Conservation (phyloP, 1,140 invertebrate genomes). For the Chymomyza costata region DNA sequence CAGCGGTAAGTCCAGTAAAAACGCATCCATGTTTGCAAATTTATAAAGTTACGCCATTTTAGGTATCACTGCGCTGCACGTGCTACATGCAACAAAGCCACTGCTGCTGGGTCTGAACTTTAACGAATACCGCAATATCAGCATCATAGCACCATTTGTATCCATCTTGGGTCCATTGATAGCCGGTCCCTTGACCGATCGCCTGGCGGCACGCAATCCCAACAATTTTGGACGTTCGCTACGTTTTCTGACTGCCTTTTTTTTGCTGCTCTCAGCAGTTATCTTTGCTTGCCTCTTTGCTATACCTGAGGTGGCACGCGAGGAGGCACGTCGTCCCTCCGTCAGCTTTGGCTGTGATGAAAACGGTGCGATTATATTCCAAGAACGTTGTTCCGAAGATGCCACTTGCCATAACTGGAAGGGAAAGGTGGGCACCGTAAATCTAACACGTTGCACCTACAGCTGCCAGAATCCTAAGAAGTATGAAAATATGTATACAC, state of each 20-base stretch:
- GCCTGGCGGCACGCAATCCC: slow-evolving; percentile 75
- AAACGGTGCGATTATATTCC: slow-evolving; percentile 80
- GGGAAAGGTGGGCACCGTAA: slow-evolving; percentile 77
- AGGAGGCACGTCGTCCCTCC: slow-evolving; percentile 77
- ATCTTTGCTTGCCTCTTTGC: slow-evolving; percentile 81
- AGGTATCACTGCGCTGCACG: slow-evolving; percentile 86
- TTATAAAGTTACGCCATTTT: not conserved
- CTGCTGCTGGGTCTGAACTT: slow-evolving; percentile 81
- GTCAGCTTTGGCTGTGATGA: slow-evolving; percentile 83
- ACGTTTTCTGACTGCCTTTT: slow-evolving; percentile 82
- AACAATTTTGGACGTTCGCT: slow-evolving; percentile 73
- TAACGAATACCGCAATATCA: slow-evolving; percentile 83
- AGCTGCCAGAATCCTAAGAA: slow-evolving; percentile 76
- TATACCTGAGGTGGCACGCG: slow-evolving; percentile 79
- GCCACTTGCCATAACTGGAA: slow-evolving; percentile 81
- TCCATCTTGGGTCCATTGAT: slow-evolving; percentile 83
- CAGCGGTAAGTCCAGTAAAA: slow-evolving; percentile 47
- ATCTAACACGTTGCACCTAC: slow-evolving; percentile 78
- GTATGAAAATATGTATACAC: slow-evolving; percentile 62
- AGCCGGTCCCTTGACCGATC: slow-evolving; percentile 82
- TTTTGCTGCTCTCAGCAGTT: slow-evolving; percentile 81
- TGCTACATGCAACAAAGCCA: slow-evolving; percentile 86
- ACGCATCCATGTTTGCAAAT: too few relatives aligned
- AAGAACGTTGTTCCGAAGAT: slow-evolving; percentile 81
- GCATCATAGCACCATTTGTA: slow-evolving; percentile 83